Evolutionary conservation across 2,113 vertebrate species (phyloP).

Genomic region (Podiceps cristatus): DNA sequence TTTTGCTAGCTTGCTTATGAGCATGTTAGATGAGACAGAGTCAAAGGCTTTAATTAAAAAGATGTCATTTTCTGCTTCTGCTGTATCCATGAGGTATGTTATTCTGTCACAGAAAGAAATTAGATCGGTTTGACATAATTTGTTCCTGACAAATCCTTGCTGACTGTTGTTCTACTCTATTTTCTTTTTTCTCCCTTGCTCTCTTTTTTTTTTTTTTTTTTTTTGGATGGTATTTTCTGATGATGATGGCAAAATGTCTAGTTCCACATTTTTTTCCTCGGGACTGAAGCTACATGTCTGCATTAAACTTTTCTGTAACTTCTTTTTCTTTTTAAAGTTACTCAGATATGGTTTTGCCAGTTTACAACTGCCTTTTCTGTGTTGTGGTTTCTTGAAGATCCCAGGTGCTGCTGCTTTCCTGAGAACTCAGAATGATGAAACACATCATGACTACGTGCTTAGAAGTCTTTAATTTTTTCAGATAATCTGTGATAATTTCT

Average conservation of each 20-base stretch:
- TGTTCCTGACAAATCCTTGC: not conserved
- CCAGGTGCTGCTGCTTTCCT: not conserved
- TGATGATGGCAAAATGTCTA: not conserved
- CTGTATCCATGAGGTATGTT: not conserved
- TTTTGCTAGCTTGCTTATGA: not conserved
- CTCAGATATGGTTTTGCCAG: not conserved
- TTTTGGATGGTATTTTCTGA: not conserved
- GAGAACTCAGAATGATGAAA: not conserved
- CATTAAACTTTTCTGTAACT: not conserved
- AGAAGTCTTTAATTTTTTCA: not conserved
- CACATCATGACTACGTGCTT: fast-evolving
- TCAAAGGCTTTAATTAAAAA: not conserved
- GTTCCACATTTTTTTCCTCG: not conserved
- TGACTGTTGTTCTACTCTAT: not conserved
- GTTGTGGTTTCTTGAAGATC: not conserved
- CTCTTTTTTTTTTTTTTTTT: too few species aligned
- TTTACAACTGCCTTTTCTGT: not conserved
- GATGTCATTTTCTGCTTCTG: not conserved
- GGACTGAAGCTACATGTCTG: not conserved
- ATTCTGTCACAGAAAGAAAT: not conserved
- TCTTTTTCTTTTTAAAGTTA: not conserved
- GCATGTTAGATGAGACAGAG: not conserved
- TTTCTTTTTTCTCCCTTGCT: fast-evolving
- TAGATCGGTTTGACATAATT: not conserved
- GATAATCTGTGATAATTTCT: not conserved